Percentiles rank a stretch among this genome's conserved stretches.
Conservation (phyloP, 2,113 vertebrate genomes). For the Scophthalmus maximus region DNA sequence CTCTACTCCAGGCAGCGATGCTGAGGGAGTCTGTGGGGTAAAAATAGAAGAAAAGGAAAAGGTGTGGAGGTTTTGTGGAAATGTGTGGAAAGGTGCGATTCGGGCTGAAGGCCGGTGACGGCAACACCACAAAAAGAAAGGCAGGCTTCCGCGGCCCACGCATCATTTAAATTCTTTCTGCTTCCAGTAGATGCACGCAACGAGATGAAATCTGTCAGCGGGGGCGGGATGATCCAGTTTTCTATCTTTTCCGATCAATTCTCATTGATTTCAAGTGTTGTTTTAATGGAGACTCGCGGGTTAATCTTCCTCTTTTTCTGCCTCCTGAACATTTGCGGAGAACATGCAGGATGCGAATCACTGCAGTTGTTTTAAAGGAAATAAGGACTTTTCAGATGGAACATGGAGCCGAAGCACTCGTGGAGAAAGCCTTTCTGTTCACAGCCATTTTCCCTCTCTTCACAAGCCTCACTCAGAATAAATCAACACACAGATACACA, state of each 20-base stretch:
- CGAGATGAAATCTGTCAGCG: background rate
- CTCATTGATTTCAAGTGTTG: background rate
- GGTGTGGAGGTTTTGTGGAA: background rate
- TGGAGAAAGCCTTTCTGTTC: background rate
- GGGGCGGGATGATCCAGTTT: background rate
- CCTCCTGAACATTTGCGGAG: background rate
- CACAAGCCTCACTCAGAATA: background rate
- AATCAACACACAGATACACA: background rate
- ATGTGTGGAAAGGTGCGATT: background rate
- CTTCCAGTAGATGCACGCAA: background rate
- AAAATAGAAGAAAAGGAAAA: no score
- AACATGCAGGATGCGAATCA: background rate
- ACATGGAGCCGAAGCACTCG: background rate
- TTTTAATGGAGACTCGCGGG: background rate
- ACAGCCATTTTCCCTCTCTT: background rate
- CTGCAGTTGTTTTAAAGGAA: conserved; percentile 2
- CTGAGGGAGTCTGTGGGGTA: background rate
- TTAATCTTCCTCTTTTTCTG: background rate
- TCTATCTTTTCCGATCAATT: background rate
- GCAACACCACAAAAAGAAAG: conserved; percentile 2
- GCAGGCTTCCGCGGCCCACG: background rate
- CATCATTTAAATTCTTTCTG: conserved; percentile 1
- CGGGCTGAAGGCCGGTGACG: background rate
- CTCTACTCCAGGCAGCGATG: conserved; percentile 7
- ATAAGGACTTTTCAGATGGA: conserved; percentile 4